A percentile compares a stretch with the other conserved stretches of the same genome.
Evolutionary conservation across 2,888 invertebrate genomes (phyloP).

Genomic region (Xiphydria camelus): DNA sequence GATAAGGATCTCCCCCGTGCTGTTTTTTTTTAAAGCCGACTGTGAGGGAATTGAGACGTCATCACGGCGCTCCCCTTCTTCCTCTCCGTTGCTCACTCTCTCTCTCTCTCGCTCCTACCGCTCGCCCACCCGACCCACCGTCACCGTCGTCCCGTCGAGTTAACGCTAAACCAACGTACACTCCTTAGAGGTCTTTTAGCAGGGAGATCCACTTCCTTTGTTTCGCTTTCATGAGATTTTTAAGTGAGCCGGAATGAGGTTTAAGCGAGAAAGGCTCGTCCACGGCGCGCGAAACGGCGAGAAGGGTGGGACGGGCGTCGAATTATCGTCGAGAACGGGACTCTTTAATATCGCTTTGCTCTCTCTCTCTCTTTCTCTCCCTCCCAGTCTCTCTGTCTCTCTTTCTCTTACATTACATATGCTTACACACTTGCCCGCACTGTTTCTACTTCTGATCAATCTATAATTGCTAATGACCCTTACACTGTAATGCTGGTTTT

Average conservation of each 20-base stretch:
- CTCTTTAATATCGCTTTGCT: too few relatives aligned
- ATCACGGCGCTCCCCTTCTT: constrained; percentile 38
- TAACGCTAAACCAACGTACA: constrained; percentile 40
- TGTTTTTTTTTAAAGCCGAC: constrained; percentile 34
- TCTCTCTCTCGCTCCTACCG: constrained; percentile 18
- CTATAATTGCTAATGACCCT: too few relatives aligned
- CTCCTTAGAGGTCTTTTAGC: constrained; percentile 22
- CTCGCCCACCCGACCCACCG: constrained; percentile 22
- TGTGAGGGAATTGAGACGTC: constrained; percentile 49
- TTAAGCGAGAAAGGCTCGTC: constrained; percentile 30
- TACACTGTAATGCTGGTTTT: too few relatives aligned
- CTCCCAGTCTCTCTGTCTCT: too few relatives aligned
- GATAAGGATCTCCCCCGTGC: constrained; percentile 73
- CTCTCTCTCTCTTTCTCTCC: too few relatives aligned
- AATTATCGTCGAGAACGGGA: constrained; percentile 43
- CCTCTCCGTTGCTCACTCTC: constrained; percentile 27
- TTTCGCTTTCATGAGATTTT: constrained; percentile 52
- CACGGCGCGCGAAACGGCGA: background rate
- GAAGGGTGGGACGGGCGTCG: constrained; percentile 23
- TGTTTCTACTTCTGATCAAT: too few relatives aligned
- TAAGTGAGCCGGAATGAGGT: constrained; percentile 48
- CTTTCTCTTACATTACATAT: too few relatives aligned
- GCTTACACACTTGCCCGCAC: too few relatives aligned
- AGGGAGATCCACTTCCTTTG: constrained; percentile 40
- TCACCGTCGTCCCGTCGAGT: constrained; percentile 34